These are phyloP conservation scores for Redunca redunca DNA, from an alignment of 2,113 vertebrate genomes.

Conservation along the genomic window DNA sequence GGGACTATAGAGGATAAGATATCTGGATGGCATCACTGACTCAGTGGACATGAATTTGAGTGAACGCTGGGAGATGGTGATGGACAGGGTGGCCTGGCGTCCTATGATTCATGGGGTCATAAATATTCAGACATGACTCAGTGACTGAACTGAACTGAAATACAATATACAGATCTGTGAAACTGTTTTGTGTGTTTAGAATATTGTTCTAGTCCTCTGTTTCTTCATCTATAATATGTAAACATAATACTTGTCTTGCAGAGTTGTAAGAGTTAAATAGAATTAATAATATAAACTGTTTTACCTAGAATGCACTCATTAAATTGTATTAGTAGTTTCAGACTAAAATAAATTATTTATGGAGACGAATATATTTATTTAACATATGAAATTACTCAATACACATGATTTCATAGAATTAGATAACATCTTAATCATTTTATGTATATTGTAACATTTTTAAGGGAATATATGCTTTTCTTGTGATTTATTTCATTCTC, in stretches of 20 bases:
- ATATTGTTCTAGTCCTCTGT: neutral
- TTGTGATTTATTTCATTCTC: neutral
- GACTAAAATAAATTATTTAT: neutral
- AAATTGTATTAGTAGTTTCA: neutral
- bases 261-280: neutral
- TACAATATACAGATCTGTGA: neutral
- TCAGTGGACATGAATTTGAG: too few species aligned
- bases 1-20: too few species aligned
- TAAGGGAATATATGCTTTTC: neutral
- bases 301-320: neutral
- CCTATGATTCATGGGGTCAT: too few species aligned
- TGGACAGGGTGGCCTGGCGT: too few species aligned
- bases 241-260: neutral
- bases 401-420: neutral
- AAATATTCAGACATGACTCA: too few species aligned
- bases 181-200: neutral
- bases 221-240: neutral
- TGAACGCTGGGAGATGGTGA: too few species aligned
- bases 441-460: neutral
- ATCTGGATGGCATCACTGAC: too few species aligned
- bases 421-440: neutral
- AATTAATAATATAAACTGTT: neutral
- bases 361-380: neutral
- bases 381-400: neutral
- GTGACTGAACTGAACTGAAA: neutral